Evolutionary conservation across 2,113 vertebrate species (phyloP).

Genomic region (Nothobranchius furzeri): DNA sequence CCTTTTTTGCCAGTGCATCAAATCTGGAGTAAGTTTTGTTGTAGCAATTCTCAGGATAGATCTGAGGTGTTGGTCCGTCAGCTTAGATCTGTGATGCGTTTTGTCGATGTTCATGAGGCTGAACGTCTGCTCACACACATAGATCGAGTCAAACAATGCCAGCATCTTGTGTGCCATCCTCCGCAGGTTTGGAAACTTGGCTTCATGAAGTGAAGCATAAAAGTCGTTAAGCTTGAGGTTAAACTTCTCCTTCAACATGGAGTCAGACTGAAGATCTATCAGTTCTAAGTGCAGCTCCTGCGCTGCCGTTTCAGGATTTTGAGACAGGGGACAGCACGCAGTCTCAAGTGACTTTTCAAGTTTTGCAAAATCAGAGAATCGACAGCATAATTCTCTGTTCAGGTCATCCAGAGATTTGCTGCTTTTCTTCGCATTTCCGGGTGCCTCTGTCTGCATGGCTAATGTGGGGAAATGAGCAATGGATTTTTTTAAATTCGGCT

Average conservation of each 20-base stretch:
- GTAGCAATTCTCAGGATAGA: no score
- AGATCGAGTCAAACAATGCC: conserved; percentile 20
- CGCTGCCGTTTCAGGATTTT: background rate
- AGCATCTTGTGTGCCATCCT: conserved; percentile 7
- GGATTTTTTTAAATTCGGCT: background rate
- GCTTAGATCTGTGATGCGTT: no score
- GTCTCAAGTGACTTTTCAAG: no score
- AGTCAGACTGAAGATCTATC: conserved; percentile 32
- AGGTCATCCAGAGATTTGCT: conserved; percentile 27
- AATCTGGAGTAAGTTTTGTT: no score
- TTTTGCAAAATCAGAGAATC: no score
- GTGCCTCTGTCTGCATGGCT: background rate
- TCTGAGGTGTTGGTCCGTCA: no score
- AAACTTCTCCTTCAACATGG: conserved; percentile 11
- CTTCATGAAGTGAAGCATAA: conserved; percentile 23
- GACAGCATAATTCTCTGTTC: no score
- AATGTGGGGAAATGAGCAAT: conserved; percentile 47
- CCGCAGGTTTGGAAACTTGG: conserved; percentile 8
- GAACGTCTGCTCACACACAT: conserved; percentile 21
- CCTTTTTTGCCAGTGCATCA: no score
- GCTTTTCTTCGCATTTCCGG: conserved; percentile 16
- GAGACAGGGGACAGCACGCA: no score
- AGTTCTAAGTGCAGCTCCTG: background rate
- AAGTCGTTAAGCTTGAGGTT: conserved; percentile 2
- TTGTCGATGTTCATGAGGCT: no score